Evolutionary conservation across 1,140 invertebrate genomes (phyloP).

Genomic region (Pseudachorutes palmiensis): DNA sequence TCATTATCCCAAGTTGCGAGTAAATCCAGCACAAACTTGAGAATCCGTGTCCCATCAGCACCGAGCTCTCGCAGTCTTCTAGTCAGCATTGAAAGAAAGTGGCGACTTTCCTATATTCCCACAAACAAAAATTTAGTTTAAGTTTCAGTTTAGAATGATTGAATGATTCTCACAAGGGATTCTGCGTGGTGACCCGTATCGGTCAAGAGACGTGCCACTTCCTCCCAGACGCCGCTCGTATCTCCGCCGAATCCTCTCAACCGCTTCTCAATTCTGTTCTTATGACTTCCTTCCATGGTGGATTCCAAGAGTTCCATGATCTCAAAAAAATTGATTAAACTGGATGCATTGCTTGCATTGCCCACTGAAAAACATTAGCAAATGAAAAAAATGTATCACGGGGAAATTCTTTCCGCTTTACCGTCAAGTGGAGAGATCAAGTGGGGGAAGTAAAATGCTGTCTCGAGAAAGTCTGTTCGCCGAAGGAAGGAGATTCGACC

Average conservation of each 20-base stretch:
- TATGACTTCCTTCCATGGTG: conserved; percentile 11
- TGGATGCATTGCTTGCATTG: not conserved
- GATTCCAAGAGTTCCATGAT: conserved; percentile 32
- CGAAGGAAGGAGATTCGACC: conserved; percentile 32
- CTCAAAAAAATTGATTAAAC: conserved; percentile 33
- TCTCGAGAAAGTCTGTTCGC: conserved; percentile 34
- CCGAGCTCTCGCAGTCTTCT: conserved; percentile 29
- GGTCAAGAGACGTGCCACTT: conserved; percentile 25
- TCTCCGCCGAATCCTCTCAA: not conserved
- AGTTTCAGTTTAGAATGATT: too few species aligned
- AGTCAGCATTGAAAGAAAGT: conserved; percentile 29
- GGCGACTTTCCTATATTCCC: conserved; percentile 21
- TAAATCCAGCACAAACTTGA: conserved; percentile 8
- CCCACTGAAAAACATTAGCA: not conserved
- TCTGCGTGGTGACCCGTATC: conserved; percentile 23
- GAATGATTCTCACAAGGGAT: conserved; percentile 9
- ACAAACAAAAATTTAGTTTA: not conserved
- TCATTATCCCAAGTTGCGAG: conserved; percentile 20
- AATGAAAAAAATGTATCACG: not conserved
- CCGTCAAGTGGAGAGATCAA: conserved; percentile 11
- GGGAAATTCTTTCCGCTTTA: conserved; percentile 8
- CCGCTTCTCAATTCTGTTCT: conserved; percentile 25
- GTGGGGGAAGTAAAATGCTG: conserved; percentile 35
- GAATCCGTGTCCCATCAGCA: conserved; percentile 11
- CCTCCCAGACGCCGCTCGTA: conserved; percentile 20